phyloP scores from a whole-genome alignment of 2,888 invertebrate species.

The Neuroscelio doddi region DNA sequence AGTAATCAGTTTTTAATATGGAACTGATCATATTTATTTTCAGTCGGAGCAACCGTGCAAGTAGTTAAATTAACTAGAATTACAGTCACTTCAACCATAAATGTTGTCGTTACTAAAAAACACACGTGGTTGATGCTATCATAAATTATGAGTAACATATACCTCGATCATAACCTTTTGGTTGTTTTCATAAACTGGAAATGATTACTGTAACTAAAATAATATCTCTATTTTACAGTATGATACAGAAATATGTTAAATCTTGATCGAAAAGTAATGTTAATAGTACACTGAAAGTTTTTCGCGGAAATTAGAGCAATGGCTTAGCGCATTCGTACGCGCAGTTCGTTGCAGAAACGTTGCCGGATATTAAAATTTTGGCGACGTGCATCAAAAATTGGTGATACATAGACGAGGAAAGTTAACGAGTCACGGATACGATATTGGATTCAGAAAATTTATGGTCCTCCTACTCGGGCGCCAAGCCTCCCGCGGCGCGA shows the following conservation, averaged over 20 bases:
- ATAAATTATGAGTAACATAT: too few species aligned
- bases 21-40: too few species aligned
- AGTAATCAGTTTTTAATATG: too few species aligned
- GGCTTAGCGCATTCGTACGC: background rate
- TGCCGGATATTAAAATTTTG: slow-evolving; percentile 46
- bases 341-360: background rate
- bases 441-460: slow-evolving; percentile 66
- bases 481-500: slow-evolving; percentile 49
- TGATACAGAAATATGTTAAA: background rate
- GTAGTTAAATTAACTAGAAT: too few species aligned
- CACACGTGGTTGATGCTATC: too few species aligned
- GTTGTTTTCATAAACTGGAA: too few species aligned
- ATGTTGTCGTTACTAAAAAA: too few species aligned
- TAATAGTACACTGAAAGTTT: background rate
- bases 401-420: slow-evolving; percentile 52
- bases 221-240: too few species aligned
- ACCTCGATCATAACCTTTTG: too few species aligned
- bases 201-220: too few species aligned
- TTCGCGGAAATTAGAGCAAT: background rate
- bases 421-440: slow-evolving; percentile 65
- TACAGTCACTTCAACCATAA: too few species aligned
- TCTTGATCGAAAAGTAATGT: background rate
- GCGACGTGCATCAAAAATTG: slow-evolving; percentile 45
- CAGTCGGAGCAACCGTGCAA: too few species aligned
- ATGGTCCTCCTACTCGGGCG: slow-evolving; percentile 62